Percentiles rank a stretch among this genome's conserved stretches.
These are phyloP conservation scores for Tragulus kanchil DNA, from an alignment of 2,113 vertebrate genomes.

Conservation along the genomic window DNA sequence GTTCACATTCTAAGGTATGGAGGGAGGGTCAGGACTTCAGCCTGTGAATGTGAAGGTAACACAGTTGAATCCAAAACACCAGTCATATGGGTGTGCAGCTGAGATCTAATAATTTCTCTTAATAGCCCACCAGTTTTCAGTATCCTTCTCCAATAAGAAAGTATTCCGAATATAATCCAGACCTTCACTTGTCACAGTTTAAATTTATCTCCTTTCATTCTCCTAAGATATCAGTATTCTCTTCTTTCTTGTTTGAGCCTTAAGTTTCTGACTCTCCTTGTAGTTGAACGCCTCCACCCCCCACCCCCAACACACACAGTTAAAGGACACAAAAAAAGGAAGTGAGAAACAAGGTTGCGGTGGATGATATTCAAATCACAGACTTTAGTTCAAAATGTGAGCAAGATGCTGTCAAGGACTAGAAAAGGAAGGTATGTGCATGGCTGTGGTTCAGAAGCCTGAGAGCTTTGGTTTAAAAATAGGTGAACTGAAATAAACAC, in stretches of 20 bases:
- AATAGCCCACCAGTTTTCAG: fast-evolving
- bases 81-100: not conserved
- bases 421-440: conserved; percentile 28
- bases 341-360: not conserved
- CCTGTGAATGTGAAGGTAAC: not conserved
- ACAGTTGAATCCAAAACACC: not conserved
- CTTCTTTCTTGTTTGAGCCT: not conserved
- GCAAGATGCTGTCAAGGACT: conserved; percentile 60
- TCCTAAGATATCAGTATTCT: not conserved
- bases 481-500: conserved; percentile 75
- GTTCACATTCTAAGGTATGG: not conserved
- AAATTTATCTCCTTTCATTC: not conserved
- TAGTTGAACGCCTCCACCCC: not conserved
- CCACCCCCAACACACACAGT: too few species aligned
- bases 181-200: not conserved
- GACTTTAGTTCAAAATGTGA: conserved; percentile 37
- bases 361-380: not conserved
- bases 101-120: not conserved
- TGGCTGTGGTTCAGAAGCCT: conserved; percentile 64
- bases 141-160: not conserved
- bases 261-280: not conserved
- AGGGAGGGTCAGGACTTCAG: not conserved
- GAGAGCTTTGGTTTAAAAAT: conserved; percentile 80
- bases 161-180: not conserved
- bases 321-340: not conserved